phyloP scores from a whole-genome alignment of 1,140 invertebrate genomes.

The Mizuhopecten yessoensis region DNA sequence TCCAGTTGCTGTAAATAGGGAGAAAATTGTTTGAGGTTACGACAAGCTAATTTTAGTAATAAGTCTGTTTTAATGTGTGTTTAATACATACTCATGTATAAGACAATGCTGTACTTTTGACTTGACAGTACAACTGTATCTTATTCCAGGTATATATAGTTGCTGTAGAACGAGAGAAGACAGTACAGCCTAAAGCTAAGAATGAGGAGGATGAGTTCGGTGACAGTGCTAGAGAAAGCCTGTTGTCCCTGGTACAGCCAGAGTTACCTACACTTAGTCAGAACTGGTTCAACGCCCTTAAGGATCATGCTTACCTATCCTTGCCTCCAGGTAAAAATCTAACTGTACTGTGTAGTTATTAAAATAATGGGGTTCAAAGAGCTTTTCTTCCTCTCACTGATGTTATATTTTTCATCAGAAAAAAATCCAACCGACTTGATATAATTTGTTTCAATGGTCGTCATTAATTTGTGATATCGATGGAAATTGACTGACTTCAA shows the following conservation, averaged over 20 bases:
- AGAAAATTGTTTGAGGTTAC: too few species aligned
- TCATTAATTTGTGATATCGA: neutral
- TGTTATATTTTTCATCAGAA: neutral
- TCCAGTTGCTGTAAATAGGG: too few species aligned
- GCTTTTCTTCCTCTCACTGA: neutral
- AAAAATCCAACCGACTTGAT: neutral
- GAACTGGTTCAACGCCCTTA: conserved; percentile 96
- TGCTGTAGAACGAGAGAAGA: conserved; percentile 88
- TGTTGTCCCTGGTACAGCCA: conserved; percentile 96
- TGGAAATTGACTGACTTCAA: neutral
- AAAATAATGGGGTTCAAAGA: too few species aligned
- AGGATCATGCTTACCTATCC: conserved; percentile 97
- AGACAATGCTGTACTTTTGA: neutral
- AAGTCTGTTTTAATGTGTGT: too few species aligned
- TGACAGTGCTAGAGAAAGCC: conserved; percentile 85
- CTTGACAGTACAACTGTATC: too few species aligned
- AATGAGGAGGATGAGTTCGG: conserved; percentile 88
- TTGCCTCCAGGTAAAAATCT: conserved; percentile 90
- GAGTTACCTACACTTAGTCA: conserved; percentile 95
- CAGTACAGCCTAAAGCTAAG: conserved; percentile 67
- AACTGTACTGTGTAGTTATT: too few species aligned
- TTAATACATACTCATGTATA: neutral
- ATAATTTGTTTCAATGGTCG: too few species aligned
- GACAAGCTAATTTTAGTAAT: too few species aligned
- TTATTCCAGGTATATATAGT: conserved; percentile 93